Evolutionary conservation across 2,888 invertebrate species (phyloP).

Genomic region (Chloroclystis v-ata): DNA sequence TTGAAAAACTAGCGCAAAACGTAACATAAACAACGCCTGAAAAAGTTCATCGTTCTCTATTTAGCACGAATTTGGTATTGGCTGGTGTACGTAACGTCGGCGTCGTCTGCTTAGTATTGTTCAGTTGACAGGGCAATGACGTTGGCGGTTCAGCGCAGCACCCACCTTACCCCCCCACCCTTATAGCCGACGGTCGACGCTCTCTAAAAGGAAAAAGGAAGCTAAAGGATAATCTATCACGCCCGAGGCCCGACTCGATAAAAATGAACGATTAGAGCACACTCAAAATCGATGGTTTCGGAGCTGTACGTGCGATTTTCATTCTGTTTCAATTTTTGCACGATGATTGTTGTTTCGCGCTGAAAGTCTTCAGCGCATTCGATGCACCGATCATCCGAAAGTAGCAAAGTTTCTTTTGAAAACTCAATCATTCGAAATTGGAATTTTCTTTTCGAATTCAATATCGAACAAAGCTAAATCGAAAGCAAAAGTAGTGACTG

Average conservation of each 20-base stretch:
- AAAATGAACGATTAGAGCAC: constrained; percentile 74
- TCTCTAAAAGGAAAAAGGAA: constrained; percentile 75
- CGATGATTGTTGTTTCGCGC: constrained; percentile 22
- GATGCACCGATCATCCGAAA: constrained; percentile 6
- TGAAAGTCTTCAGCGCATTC: constrained; percentile 9
- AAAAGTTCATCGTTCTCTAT: constrained; percentile 52
- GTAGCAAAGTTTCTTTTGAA: constrained; percentile 9
- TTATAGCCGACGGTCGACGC: constrained; percentile 72
- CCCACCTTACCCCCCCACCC: constrained; percentile 50
- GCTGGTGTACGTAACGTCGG: constrained; percentile 63
- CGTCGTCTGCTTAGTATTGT: constrained; percentile 74
- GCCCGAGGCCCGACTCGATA: constrained; percentile 72
- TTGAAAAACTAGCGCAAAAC: not conserved
- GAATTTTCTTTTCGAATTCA: constrained; percentile 1
- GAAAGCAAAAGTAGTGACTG: constrained; percentile 1
- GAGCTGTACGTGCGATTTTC: constrained; percentile 40
- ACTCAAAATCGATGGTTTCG: constrained; percentile 61
- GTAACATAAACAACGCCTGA: constrained; percentile 19
- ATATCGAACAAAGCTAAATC: constrained; percentile 2
- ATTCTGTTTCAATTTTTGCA: constrained; percentile 30
- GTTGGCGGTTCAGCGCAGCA: constrained; percentile 59
- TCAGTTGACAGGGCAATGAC: constrained; percentile 77
- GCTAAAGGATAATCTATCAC: constrained; percentile 76
- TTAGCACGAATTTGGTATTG: constrained; percentile 62
- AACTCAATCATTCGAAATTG: constrained; percentile 8